These are phyloP conservation scores for Meteorus sp. DNA, from an alignment of 1,140 invertebrate genomes.

Conservation along the genomic window DNA sequence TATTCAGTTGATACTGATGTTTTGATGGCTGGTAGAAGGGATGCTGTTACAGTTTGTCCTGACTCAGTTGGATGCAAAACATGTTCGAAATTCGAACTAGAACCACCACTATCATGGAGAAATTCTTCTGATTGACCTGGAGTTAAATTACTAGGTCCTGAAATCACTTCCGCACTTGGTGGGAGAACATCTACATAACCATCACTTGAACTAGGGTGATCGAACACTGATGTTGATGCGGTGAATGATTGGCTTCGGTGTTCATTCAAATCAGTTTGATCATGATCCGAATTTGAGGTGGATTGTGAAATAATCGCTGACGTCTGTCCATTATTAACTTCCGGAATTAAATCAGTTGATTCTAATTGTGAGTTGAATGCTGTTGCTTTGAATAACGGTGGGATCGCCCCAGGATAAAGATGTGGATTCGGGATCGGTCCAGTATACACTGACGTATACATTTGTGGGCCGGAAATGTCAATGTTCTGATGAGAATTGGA, in stretches of 20 bases:
- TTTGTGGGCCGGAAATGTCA: constrained; percentile 10
- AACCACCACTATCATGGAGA: neutral
- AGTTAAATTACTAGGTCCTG: constrained; percentile 3
- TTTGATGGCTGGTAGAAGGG: constrained; percentile 18
- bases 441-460: too few species aligned
- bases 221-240: neutral
- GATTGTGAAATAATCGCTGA: neutral
- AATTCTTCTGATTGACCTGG: neutral
- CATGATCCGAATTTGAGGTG: neutral
- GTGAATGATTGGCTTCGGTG: neutral
- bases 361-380: constrained; percentile 29
- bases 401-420: constrained; percentile 37
- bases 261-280: neutral
- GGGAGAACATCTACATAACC: constrained; percentile 23
- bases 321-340: neutral
- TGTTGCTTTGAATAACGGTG: constrained; percentile 41
- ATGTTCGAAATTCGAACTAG: constrained; percentile 10
- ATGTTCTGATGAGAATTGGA: constrained; percentile 2
- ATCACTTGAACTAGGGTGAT: neutral
- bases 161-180: constrained; percentile 23
- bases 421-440: constrained; percentile 30
- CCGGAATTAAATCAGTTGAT: too few species aligned
- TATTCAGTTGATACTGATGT: neutral
- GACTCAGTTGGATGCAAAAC: neutral
- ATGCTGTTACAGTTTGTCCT: constrained; percentile 2